Evolutionary conservation across 1,140 invertebrate species (phyloP).

Genomic region (Steinernema khuongi): DNA sequence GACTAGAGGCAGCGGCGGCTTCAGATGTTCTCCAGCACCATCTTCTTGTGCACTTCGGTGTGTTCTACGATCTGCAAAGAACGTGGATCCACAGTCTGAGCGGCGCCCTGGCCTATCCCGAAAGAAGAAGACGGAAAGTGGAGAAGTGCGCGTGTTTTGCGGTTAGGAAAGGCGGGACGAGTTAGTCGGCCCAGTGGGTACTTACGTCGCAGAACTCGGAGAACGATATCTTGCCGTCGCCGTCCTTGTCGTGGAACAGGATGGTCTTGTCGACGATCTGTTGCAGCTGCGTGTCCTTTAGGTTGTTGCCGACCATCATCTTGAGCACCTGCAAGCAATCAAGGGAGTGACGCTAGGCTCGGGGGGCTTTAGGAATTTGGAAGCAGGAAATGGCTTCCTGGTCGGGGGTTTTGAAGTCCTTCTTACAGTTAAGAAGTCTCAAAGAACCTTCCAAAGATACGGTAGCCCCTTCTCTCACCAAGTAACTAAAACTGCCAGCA

Average conservation of each 20-base stretch:
- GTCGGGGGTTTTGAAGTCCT: too few species aligned
- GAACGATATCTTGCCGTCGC: conserved; percentile 60
- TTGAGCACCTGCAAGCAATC: conserved; percentile 52
- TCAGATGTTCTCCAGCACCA: conserved; percentile 59
- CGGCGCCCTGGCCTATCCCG: neutral
- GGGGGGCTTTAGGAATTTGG: conserved; percentile 15
- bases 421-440: too few species aligned
- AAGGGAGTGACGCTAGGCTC: neutral
- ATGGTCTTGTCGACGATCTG: conserved; percentile 60
- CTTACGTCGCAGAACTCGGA: conserved; percentile 60
- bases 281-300: conserved; percentile 60
- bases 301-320: conserved; percentile 60
- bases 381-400: neutral
- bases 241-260: conserved; percentile 70
- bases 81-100: too few species aligned
- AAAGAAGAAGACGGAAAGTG: neutral
- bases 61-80: conserved; percentile 53
- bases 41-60: conserved; percentile 58
- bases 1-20: conserved; percentile 6
- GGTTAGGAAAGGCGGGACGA: conserved; percentile 18
- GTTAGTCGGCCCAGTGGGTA: conserved; percentile 18
- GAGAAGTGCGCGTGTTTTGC: conserved; percentile 1
- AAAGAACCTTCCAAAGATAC: too few species aligned
- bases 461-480: too few species aligned
- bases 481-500: too few species aligned